phyloP scores from a whole-genome alignment of 2,797 vertebrate genomes.

The Enteromius viviparus region DNA sequence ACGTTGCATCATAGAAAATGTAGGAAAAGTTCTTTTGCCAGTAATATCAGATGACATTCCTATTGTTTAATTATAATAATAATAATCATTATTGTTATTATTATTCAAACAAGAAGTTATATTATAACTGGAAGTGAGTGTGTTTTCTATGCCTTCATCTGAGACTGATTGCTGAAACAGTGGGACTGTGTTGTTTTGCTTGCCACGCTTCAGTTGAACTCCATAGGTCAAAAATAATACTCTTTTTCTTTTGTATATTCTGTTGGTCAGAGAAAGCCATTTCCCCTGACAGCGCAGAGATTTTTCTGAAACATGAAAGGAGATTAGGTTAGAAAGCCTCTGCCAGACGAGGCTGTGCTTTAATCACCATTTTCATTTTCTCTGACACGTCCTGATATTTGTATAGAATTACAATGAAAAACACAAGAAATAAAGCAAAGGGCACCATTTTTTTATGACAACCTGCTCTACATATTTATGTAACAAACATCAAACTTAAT shows the following conservation, averaged over 20 bases:
- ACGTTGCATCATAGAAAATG: not conserved
- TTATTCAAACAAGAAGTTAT: not conserved
- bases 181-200: not conserved
- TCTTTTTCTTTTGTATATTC: constrained; percentile 14
- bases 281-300: constrained; percentile 35
- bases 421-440: not conserved
- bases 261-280: constrained; percentile 24
- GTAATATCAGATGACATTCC: not conserved
- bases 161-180: constrained; percentile 6
- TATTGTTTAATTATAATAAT: not conserved
- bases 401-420: constrained; percentile 48
- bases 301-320: constrained; percentile 41
- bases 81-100: not conserved
- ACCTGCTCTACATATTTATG: not conserved
- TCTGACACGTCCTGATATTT: constrained; percentile 25
- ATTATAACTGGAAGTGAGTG: not conserved
- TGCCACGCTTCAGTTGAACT: not conserved
- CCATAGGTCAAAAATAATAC: not conserved
- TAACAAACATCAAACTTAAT: not conserved
- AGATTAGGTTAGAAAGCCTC: constrained; percentile 41
- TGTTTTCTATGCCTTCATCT: not conserved
- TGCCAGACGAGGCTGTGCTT: constrained; percentile 36
- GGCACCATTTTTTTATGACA: not conserved
- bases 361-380: constrained; percentile 37
- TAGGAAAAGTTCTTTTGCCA: not conserved